A percentile compares a stretch with the other conserved stretches of the same genome.
Evolutionary conservation across 2,113 vertebrate genomes (phyloP).

Genomic region (Gorsachius goisagi): DNA sequence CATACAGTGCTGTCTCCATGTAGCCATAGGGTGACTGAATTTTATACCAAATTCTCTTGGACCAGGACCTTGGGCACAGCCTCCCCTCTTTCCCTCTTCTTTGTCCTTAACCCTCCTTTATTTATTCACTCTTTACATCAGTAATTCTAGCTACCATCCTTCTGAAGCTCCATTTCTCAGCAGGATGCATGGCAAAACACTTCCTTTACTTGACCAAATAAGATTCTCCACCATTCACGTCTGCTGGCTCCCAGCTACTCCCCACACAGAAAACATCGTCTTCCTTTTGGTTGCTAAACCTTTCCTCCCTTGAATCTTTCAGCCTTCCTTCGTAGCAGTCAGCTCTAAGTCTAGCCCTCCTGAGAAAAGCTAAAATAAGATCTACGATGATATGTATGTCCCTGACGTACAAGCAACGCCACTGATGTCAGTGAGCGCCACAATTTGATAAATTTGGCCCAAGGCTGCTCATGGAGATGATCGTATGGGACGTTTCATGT

Average conservation of each 20-base stretch:
- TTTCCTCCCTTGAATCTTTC: neutral
- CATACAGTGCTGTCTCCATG: neutral
- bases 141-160: neutral
- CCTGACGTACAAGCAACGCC: neutral
- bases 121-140: neutral
- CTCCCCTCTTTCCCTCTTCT: neutral
- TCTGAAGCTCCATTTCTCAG: neutral
- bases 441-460: conserved; percentile 39
- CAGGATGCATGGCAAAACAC: neutral
- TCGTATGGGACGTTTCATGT: neutral
- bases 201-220: neutral
- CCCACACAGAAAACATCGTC: neutral
- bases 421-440: conserved; percentile 24
- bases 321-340: neutral
- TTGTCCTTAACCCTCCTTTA: neutral
- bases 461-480: conserved; percentile 26
- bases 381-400: neutral
- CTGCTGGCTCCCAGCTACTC: neutral
- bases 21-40: neutral
- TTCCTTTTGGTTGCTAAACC: neutral
- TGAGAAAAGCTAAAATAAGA: conserved; percentile 49
- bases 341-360: neutral
- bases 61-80: neutral
- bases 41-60: neutral
- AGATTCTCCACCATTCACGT: neutral